Percentiles rank a stretch among this genome's conserved stretches.
Conservation (phyloP, 2,888 invertebrate species). For the Pheosia gnoma region DNA sequence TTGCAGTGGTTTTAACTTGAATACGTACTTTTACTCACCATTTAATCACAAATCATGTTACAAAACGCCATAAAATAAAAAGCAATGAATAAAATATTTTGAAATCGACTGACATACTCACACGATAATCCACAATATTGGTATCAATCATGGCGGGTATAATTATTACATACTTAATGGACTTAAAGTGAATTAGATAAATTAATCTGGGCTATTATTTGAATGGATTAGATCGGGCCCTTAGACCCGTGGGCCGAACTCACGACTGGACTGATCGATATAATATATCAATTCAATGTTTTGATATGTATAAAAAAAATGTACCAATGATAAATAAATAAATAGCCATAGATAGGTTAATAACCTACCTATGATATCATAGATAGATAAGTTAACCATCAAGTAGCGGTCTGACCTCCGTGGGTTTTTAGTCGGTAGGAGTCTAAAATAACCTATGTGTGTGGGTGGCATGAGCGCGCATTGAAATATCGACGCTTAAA, state of each 20-base stretch:
- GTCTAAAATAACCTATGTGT: too few relatives aligned
- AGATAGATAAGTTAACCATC: too few relatives aligned
- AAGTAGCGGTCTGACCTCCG: too few relatives aligned
- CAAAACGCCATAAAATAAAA: neutral
- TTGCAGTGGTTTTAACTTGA: too few relatives aligned
- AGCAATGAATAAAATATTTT: constrained; percentile 3
- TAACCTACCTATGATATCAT: too few relatives aligned
- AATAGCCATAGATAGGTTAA: too few relatives aligned
- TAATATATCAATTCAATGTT: too few relatives aligned
- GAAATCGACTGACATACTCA: neutral
- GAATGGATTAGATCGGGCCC: constrained; percentile 20
- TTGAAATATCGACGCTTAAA: too few relatives aligned
- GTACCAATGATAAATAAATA: too few relatives aligned
- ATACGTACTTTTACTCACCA: neutral
- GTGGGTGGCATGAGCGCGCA: too few relatives aligned
- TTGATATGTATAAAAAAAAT: too few relatives aligned
- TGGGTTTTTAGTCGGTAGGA: too few relatives aligned
- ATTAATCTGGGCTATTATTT: constrained; percentile 42
- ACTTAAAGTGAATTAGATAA: constrained; percentile 41
- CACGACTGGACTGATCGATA: constrained; percentile 21
- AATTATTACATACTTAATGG: constrained; percentile 29
- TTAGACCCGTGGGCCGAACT: constrained; percentile 26
- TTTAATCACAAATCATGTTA: neutral
- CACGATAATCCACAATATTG: constrained; percentile 12
- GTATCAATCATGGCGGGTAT: constrained; percentile 28